Conservation (phyloP, 2,797 vertebrate genomes). For the Clarias pachynema region DNA sequence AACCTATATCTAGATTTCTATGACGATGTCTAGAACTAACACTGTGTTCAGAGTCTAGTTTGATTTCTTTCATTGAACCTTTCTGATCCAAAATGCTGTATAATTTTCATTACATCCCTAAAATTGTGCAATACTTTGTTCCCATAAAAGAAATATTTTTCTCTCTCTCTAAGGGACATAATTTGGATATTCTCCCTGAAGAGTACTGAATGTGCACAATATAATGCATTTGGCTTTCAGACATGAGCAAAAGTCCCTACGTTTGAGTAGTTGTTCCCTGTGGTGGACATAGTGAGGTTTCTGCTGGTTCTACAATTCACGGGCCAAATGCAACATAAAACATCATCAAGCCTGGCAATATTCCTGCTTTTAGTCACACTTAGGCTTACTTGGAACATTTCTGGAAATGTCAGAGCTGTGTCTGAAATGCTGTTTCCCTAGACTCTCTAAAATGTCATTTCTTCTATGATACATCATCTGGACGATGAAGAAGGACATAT, state of each 20-base stretch:
- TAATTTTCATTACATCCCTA: background rate
- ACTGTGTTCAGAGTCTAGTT: background rate
- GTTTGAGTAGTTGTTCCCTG: background rate
- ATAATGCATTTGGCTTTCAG: background rate
- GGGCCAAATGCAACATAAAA: conserved; percentile 49
- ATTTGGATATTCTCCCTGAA: background rate
- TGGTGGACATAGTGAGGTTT: conserved; percentile 13
- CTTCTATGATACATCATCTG: background rate
- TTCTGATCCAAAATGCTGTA: background rate
- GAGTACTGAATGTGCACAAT: background rate
- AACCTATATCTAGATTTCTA: background rate
- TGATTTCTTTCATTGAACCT: background rate
- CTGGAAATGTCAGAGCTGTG: background rate
- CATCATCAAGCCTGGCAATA: conserved; percentile 20
- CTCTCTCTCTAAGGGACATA: background rate
- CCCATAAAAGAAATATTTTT: background rate
- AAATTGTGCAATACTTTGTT: background rate
- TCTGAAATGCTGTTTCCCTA: conserved; percentile 2
- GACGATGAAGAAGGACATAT: background rate
- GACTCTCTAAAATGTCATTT: background rate
- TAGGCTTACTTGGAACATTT: background rate
- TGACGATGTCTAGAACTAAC: background rate
- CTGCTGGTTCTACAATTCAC: conserved; percentile 60
- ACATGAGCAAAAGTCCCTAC: background rate
- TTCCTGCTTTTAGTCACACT: conserved; percentile 27